Evolutionary conservation across 2,113 vertebrate species (phyloP), one percentile per base, ranked within the genome.

Genomic region (Tragelaphus scriptus): DNA sequence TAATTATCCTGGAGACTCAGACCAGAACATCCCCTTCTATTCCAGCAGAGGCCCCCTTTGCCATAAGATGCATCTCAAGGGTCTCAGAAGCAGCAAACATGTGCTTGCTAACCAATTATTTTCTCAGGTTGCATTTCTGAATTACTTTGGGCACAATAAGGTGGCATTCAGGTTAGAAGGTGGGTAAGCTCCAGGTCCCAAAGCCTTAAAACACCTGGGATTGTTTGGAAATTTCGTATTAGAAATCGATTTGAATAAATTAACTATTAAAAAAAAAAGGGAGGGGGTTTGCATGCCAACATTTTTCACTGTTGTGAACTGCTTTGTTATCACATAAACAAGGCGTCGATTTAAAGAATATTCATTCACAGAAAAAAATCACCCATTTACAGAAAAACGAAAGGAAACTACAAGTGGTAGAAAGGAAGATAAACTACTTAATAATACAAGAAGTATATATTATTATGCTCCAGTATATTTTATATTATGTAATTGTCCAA

Each of bases 1-100:
- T 97, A 98, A 98, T 98, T 98, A 98, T 97, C 98, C 93, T 98
- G 89, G 95, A 95, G 96, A 86, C 51, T 93, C 97, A 98, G 94
- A 97, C 97, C 98, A 98, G 96, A 98, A 97, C 96, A 98, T 98
- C 95, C 96, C 94, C 84, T 98, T 97, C 97, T 98, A 86, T 97
- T 98, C 97, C 98, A 98, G 97, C 86, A 98, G 98, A 90, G 98
- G 81, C 94, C 95, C 80, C 94, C 98, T 98, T 94, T 98, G 87
- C 94, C 3, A 51, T 87, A 97, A 88, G 61, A 19, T 87, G 79
- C 59, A 98, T 97, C 97, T 96, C 90, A 96, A 94, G 94, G 84
- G 94, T 93, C 94, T 95, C 95, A 30, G 61, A 98, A 85, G 85
- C 86, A 94, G 93, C 36, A 93, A 55, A 36, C 56, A 0, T 59